phyloP scores from a whole-genome alignment of 2,797 vertebrate genomes.

The Acanthopagrus latus region DNA sequence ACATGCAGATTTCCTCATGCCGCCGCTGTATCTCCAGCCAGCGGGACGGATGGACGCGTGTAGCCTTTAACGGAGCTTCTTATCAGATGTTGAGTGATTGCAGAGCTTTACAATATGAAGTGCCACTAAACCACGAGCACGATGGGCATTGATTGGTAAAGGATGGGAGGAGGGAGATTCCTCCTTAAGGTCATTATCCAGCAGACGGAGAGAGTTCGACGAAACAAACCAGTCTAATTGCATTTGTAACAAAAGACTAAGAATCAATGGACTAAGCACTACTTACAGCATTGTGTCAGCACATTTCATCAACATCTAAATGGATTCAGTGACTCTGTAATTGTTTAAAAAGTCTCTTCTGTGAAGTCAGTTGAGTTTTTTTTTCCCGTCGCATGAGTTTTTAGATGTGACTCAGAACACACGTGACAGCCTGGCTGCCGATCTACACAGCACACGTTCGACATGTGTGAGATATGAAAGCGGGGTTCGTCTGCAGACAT shows the following conservation, averaged over 20 bases:
- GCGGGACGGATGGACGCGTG: conserved; percentile 26
- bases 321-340: conserved; percentile 56
- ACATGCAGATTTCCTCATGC: conserved; percentile 19
- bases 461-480: conserved; percentile 1
- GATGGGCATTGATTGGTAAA: conserved; percentile 76
- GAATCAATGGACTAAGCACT: conserved; percentile 66
- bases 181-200: conserved; percentile 78
- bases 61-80: conserved; percentile 22
- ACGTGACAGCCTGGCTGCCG: not conserved
- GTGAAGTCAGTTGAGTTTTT: conserved; percentile 23
- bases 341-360: conserved; percentile 53
- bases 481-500: not conserved
- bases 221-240: conserved; percentile 77
- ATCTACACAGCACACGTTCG: not conserved
- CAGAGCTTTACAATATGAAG: conserved; percentile 72
- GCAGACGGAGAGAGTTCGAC: conserved; percentile 61
- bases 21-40: conserved; percentile 1
- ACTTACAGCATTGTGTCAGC: conserved; percentile 53
- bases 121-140: conserved; percentile 66
- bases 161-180: conserved; percentile 59
- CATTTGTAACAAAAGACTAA: conserved; percentile 74
- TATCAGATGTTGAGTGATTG: conserved; percentile 71
- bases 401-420: not conserved
- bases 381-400: not conserved
- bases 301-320: conserved; percentile 69